Percentiles rank a stretch among this genome's conserved stretches.
These are phyloP conservation scores for Digitonthophagus gazella DNA, from an alignment of 2,888 invertebrate genomes.

Conservation along the genomic window DNA sequence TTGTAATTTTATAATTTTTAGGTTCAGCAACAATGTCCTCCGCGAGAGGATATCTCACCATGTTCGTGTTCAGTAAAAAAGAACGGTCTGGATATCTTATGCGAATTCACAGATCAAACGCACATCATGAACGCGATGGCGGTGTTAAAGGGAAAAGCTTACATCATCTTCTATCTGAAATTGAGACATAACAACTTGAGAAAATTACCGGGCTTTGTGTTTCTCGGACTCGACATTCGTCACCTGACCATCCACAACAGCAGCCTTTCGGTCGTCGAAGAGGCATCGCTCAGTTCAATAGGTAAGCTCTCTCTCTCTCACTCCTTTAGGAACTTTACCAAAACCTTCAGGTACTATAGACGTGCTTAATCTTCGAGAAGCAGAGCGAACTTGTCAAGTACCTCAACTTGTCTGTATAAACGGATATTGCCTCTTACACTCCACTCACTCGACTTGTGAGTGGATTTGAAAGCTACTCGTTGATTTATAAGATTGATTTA, in stretches of 20 bases:
- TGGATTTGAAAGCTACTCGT: no score
- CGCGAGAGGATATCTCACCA: constrained; percentile 71
- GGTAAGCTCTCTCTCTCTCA: no score
- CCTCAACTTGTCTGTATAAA: no score
- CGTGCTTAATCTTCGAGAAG: not conserved
- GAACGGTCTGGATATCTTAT: constrained; percentile 83
- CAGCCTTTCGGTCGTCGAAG: constrained; percentile 82
- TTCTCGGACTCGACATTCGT: constrained; percentile 82
- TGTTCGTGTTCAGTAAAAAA: constrained; percentile 85
- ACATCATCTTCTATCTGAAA: constrained; percentile 84
- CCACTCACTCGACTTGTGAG: no score
- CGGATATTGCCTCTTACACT: no score
- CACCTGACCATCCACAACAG: constrained; percentile 88
- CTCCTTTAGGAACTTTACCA: not conserved
- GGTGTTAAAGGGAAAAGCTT: constrained; percentile 74
- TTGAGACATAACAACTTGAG: constrained; percentile 82
- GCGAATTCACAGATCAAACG: constrained; percentile 80
- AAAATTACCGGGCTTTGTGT: constrained; percentile 81
- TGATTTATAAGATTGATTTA: no score
- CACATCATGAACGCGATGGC: constrained; percentile 81
- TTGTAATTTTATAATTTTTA: constrained; percentile 37
- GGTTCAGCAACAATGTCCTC: constrained; percentile 69
- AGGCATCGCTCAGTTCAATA: constrained; percentile 82
- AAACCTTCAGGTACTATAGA: not conserved
- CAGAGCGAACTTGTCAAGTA: not conserved